Evolutionary conservation across 2,888 invertebrate species (phyloP).

Genomic region (Terebella lapidaria): DNA sequence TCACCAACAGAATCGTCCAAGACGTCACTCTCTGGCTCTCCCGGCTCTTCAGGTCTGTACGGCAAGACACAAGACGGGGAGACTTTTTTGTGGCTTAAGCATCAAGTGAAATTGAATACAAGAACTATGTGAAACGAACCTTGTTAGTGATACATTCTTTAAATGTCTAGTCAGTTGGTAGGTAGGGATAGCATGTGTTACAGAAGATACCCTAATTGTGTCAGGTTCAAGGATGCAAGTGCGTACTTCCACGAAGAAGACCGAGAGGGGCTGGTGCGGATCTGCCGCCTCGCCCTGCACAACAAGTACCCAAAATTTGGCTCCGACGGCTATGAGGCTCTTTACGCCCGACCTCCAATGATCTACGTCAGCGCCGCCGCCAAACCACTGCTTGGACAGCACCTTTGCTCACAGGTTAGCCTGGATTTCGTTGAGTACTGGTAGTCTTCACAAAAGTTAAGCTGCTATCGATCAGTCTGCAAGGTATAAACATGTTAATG

Average conservation of each 20-base stretch:
- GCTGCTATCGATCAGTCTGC: no score
- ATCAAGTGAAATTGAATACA: no score
- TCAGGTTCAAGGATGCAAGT: conserved; percentile 74
- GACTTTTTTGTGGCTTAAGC: neutral
- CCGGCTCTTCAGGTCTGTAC: conserved; percentile 73
- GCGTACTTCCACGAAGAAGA: conserved; percentile 85
- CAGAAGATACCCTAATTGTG: no score
- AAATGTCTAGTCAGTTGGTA: no score
- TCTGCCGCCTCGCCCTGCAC: conserved; percentile 74
- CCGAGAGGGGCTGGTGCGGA: conserved; percentile 76
- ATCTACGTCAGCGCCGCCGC: conserved; percentile 55
- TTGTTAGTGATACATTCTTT: no score
- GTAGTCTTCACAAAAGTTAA: no score
- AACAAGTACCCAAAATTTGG: conserved; percentile 75
- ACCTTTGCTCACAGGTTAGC: conserved; percentile 48
- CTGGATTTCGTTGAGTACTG: no score
- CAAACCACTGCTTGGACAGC: conserved; percentile 47
- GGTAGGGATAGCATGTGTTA: no score
- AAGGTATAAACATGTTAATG: no score
- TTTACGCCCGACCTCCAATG: conserved; percentile 76
- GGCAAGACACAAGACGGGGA: no score
- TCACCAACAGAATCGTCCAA: conserved; percentile 75
- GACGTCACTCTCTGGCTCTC: conserved; percentile 85
- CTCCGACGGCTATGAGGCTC: conserved; percentile 77
- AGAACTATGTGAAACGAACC: no score